Evolutionary conservation across 2,113 vertebrate species (phyloP), one percentile per base, ranked within the genome.

Genomic region (Pedetes capensis): DNA sequence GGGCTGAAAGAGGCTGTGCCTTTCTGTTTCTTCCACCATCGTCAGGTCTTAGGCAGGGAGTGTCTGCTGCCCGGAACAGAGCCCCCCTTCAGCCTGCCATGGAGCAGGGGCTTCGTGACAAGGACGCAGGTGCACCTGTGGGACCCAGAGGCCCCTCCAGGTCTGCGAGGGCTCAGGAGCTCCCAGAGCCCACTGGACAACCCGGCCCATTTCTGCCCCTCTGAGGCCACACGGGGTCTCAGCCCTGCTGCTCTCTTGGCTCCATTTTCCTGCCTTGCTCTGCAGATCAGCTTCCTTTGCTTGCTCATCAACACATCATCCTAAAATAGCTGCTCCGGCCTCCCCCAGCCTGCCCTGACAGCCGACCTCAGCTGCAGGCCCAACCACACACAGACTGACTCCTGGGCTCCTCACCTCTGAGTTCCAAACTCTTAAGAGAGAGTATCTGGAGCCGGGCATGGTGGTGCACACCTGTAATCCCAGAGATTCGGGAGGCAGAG

Each of bases 271-370:
- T 72, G 59, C 64, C 81, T 92, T 57, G 23, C 78, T 81, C 71
- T 72, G 82, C 72, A 53, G 68, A 85, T 96, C 61, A 59, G 68
- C 49, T 90, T 93, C 85, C 91, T 95, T 91, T 44, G 61, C 93
- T 96, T 85, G 93, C 74, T 96, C 82, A 96, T 94, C 93, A 94
- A 86, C 93, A 83, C 57, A 66, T 7, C 8, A 14, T 78, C 94
- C 78, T 91, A 91, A 97, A 94, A 96, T 95, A 92, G 88, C 85
- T 72, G 29, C 71, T 79, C 32, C 47, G 27, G 18, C 51, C 47
- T 87, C 39, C 75, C 91, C 61, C 22, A 34, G 63, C 64, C 79
- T 72, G n/a, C 42, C 66, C 49, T 39, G 63, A 29, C 57, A 13
- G 23, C 84, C 59, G 81, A 66, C 81, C 90, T 78, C 66, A 59